Percentiles rank a stretch among this genome's conserved stretches.
Conservation (phyloP, 1,140 invertebrate genomes). For the Cydia pomonella region DNA sequence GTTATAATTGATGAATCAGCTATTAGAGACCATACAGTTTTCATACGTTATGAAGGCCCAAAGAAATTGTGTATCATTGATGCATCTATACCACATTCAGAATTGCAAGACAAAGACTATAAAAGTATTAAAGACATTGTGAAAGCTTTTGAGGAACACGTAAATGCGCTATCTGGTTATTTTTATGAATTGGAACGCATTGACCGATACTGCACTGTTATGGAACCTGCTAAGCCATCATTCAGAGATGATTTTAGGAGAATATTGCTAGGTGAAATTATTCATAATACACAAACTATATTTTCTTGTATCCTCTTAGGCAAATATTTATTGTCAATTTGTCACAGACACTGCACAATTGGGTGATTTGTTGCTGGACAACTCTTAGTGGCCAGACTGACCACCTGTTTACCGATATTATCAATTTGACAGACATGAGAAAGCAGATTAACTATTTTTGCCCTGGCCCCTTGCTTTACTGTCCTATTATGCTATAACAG, state of each 20-base stretch:
- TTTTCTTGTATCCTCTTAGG: not conserved
- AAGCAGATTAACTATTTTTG: no score
- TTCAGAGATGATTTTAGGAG: constrained; percentile 65
- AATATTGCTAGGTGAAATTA: constrained; percentile 56
- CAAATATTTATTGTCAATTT: no score
- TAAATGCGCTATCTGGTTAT: constrained; percentile 52
- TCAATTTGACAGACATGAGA: no score
- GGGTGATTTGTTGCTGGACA: no score
- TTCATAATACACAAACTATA: constrained; percentile 10
- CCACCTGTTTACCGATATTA: no score
- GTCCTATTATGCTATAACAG: no score
- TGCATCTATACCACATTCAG: constrained; percentile 50
- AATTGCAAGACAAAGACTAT: constrained; percentile 55
- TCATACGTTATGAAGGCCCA: constrained; percentile 49
- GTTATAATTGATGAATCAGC: constrained; percentile 47
- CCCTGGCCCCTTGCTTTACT: no score
- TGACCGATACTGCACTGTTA: constrained; percentile 56
- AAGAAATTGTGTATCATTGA: constrained; percentile 50
- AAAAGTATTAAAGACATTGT: constrained; percentile 53
- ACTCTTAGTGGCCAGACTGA: no score
- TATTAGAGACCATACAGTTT: constrained; percentile 54
- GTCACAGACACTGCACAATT: no score
- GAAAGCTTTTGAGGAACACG: constrained; percentile 46
- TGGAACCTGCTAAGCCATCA: constrained; percentile 58
- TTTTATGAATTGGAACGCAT: constrained; percentile 61